These are phyloP conservation scores for Cylloceria caligata DNA, from an alignment of 2,888 invertebrate species.

Conservation along the genomic window DNA sequence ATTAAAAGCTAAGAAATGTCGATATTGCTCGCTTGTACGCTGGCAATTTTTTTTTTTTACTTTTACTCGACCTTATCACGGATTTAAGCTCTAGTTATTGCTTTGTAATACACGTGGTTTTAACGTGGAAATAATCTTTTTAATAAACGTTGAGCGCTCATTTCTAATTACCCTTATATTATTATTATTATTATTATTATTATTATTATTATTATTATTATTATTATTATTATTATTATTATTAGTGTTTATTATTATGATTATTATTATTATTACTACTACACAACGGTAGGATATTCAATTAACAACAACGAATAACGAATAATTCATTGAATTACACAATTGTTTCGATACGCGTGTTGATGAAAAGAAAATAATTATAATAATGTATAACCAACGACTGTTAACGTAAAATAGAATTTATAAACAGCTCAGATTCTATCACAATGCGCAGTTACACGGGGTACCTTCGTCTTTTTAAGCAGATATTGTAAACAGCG, in stretches of 20 bases:
- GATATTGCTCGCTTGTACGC: constrained; percentile 35
- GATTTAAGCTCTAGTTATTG: constrained; percentile 83
- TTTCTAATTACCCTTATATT: constrained; percentile 26
- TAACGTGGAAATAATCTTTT: constrained; percentile 70
- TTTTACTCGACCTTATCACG: constrained; percentile 78
- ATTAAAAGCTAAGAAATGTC: constrained; percentile 55
- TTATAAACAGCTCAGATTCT: constrained; percentile 35
- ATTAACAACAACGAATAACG: background rate
- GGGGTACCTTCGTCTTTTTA: constrained; percentile 19
- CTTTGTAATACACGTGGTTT: constrained; percentile 80
- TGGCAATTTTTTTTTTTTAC: constrained; percentile 62
- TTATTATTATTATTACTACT: background rate
- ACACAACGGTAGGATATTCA: background rate
- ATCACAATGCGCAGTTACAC: constrained; percentile 51
- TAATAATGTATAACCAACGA: background rate
- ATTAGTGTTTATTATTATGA: background rate
- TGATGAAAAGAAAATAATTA: background rate
- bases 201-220: constrained; percentile 6
- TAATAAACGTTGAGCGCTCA: constrained; percentile 32
- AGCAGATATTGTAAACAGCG: constrained; percentile 7
- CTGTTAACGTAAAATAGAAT: constrained; percentile 27
- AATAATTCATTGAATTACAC: background rate
- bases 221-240: constrained; percentile 1
- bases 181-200: background rate
- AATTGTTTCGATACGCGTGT: constrained; percentile 9